Evolutionary conservation across 2,888 invertebrate genomes (phyloP).

Genomic region (Hirtodrosophila cameraria): DNA sequence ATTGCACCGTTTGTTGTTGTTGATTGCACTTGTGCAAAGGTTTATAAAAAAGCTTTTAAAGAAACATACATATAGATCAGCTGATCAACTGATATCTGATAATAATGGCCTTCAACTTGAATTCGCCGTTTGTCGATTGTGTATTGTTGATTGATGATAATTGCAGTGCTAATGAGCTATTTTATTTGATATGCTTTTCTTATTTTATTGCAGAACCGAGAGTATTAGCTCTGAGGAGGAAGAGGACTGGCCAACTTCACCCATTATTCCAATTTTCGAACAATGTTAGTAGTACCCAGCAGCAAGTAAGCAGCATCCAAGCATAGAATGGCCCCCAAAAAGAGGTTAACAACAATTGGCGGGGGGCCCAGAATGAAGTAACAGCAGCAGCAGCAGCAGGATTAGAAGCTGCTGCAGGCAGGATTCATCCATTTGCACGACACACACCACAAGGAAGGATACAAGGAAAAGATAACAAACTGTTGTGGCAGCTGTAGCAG

Average conservation of each 20-base stretch:
- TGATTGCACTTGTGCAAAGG: slow-evolving; percentile 54
- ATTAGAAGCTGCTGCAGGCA: slow-evolving; percentile 26
- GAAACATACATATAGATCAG: slow-evolving; percentile 35
- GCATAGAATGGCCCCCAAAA: slow-evolving; percentile 40
- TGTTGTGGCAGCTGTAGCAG: slow-evolving; percentile 22
- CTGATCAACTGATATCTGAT: slow-evolving; percentile 21
- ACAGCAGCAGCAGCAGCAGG: slow-evolving; percentile 21
- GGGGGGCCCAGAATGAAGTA: slow-evolving; percentile 20
- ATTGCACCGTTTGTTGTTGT: slow-evolving; percentile 54
- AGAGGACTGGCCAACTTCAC: slow-evolving; percentile 88
- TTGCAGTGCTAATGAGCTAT: slow-evolving; percentile 6
- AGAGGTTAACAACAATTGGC: slow-evolving; percentile 27
- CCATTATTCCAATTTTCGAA: slow-evolving; percentile 86
- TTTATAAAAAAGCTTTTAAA: slow-evolving; percentile 23
- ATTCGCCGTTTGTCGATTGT: slow-evolving; percentile 7
- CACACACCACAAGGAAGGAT: background rate
- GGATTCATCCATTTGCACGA: slow-evolving; percentile 37
- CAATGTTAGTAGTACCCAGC: slow-evolving; percentile 82
- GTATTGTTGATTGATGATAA: slow-evolving; percentile 21
- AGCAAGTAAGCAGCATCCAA: slow-evolving; percentile 51
- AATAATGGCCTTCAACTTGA: slow-evolving; percentile 56
- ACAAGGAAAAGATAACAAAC: background rate
- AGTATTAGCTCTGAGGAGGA: slow-evolving; percentile 86
- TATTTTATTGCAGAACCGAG: slow-evolving; percentile 85
- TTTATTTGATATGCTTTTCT: background rate